A percentile compares a stretch with the other conserved stretches of the same genome.
Conservation (phyloP, 2,797 vertebrate species). For the Halcyon leucocephala region DNA sequence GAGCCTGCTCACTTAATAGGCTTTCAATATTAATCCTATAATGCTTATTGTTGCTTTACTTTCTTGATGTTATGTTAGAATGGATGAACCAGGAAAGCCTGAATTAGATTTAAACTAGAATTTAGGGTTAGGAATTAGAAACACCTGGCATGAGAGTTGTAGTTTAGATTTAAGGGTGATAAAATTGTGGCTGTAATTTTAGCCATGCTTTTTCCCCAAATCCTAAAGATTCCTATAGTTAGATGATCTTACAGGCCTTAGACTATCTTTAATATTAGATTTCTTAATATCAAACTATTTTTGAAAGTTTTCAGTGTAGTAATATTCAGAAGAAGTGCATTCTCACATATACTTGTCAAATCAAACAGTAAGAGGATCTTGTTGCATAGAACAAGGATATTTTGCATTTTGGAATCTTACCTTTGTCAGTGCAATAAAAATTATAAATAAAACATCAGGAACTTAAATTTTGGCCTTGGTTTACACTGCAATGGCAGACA, state of each 20-base stretch:
- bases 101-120: neutral
- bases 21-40: slow-evolving; percentile 16
- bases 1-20: neutral
- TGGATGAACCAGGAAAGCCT: neutral
- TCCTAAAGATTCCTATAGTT: neutral
- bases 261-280: neutral
- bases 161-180: neutral
- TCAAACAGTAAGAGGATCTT: neutral
- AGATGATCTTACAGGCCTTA: neutral
- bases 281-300: neutral
- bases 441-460: neutral
- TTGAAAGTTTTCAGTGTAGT: neutral
- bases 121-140: neutral
- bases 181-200: neutral
- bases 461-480: neutral
- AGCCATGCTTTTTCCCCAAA: neutral
- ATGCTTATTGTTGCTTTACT: slow-evolving; percentile 8
- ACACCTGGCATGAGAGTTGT: neutral
- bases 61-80: neutral
- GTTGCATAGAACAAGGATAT: neutral
- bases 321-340: neutral
- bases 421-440: neutral
- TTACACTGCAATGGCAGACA: neutral
- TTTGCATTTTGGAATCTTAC: neutral
- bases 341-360: neutral